These are phyloP conservation scores for Cydia fagiglandana DNA, from an alignment of 1,140 invertebrate genomes.

Conservation along the genomic window DNA sequence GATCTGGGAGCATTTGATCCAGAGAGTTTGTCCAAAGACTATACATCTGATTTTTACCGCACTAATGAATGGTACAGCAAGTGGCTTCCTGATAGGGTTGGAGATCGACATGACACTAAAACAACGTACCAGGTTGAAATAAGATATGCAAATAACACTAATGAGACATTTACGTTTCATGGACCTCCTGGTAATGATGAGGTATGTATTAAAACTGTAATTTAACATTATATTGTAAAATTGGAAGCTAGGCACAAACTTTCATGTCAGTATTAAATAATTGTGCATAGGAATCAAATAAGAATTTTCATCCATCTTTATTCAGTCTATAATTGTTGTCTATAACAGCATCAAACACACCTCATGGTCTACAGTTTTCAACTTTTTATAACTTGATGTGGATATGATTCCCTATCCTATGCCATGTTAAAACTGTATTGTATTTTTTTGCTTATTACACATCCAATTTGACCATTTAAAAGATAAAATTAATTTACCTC, in stretches of 20 bases:
- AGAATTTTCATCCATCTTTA: not conserved
- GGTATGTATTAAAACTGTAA: conserved; percentile 56
- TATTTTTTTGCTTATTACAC: too few species aligned
- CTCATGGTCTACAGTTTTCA: too few species aligned
- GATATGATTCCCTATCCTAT: too few species aligned
- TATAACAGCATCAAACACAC: too few species aligned
- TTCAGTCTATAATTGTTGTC: not conserved
- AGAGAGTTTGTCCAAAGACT: conserved; percentile 89
- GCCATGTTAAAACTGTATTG: too few species aligned
- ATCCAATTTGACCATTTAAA: too few species aligned
- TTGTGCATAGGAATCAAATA: not conserved
- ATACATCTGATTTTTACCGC: conserved; percentile 93
- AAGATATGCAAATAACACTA: conserved; percentile 96
- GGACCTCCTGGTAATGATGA: conserved; percentile 95
- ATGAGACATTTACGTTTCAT: conserved; percentile 96
- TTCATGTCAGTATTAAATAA: too few species aligned
- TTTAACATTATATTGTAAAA: too few species aligned
- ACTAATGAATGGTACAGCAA: conserved; percentile 95
- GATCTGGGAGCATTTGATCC: conserved; percentile 91
- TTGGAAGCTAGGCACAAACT: not conserved
- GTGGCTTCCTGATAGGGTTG: conserved; percentile 93
- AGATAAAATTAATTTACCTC: too few species aligned
- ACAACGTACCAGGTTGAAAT: conserved; percentile 95
- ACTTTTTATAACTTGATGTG: too few species aligned
- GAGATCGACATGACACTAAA: conserved; percentile 93